Evolutionary conservation across 2,797 vertebrate species (phyloP).

Genomic region (Danio albolineatus): DNA sequence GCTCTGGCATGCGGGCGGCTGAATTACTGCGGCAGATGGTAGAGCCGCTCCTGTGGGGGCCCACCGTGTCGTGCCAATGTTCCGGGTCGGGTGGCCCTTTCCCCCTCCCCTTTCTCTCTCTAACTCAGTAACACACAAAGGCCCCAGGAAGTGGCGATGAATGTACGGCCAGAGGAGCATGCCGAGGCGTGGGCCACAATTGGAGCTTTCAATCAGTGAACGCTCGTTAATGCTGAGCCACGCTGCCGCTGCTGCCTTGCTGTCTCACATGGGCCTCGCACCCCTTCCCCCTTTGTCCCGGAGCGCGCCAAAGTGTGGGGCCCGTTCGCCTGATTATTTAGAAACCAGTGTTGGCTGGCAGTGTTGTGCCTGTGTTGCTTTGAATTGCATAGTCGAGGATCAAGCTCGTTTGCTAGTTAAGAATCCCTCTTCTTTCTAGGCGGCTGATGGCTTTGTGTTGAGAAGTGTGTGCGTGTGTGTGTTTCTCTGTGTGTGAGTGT

Average conservation of each 20-base stretch:
- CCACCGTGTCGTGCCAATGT: conserved; percentile 71
- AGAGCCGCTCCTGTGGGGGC: conserved; percentile 66
- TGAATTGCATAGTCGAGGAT: conserved; percentile 62
- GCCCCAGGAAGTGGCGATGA: conserved; percentile 80
- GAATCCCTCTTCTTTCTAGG: conserved; percentile 57
- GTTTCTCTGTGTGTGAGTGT: conserved; percentile 2
- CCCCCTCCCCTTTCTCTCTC: conserved; percentile 52
- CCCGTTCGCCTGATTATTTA: conserved; percentile 64
- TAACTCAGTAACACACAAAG: conserved; percentile 73
- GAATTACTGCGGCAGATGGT: conserved; percentile 84
- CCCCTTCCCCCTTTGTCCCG: conserved; percentile 62
- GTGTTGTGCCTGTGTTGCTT: conserved; percentile 61
- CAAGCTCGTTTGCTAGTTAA: conserved; percentile 64
- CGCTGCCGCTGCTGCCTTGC: conserved; percentile 62
- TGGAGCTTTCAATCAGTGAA: conserved; percentile 75
- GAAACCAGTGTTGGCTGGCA: conserved; percentile 63
- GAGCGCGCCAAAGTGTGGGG: conserved; percentile 66
- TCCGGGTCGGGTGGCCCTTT: conserved; percentile 74
- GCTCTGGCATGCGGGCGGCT: conserved; percentile 78
- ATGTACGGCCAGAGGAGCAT: conserved; percentile 69
- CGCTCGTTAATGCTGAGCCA: conserved; percentile 66
- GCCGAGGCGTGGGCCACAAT: conserved; percentile 76
- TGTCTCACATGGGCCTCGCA: conserved; percentile 59
- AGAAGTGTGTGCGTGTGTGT: conserved; percentile 19
- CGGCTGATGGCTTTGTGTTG: conserved; percentile 55